Evolutionary conservation across 2,113 vertebrate species (phyloP), one percentile per base, ranked within the genome.

Genomic region (Chaetops frenatus): DNA sequence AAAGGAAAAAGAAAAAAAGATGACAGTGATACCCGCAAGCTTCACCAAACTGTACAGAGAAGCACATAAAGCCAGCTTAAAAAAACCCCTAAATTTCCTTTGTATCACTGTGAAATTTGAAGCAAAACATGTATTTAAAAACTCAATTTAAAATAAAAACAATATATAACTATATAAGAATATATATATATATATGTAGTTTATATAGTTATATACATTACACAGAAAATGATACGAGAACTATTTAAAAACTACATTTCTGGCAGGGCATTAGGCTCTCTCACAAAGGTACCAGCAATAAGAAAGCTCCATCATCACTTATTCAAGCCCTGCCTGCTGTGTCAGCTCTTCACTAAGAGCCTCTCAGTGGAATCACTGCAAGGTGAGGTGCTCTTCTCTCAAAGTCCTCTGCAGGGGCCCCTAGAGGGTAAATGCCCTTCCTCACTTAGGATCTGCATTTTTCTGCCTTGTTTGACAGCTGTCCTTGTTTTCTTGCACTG

Each of bases 41-140:
- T 87, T 71, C 57, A 71, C 36, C 66, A 35, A 72, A 60, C 44
- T 36, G 16, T 29, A 67, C 36, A 60, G 4, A 15, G 83, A 89
- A 82, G 27, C 28, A 31, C 21, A 82, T 18, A 50, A 78, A 66
- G 64, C 57, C 69, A 87, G 78, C 15, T 51, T 86, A 66, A 96
- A 95, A 92, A 69, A 73, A 40, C 14, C 0, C 51, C 29, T 71
- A 90, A 94, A 90, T 86, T n/a, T 69, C 66, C 58, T 96, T 65
- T 60, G 53, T 51, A 82, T 28, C 36, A 58, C 79, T 81, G 44
- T 81, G 86, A 86, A 76, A 81, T 95, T 91, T 62, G 73, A 80
- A 95, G 92, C 64, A 92, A 96, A 29, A 60, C 29, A 56, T 28
- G 81, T 23, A 79, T 84, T 77, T 51, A 91, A 94, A 92, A 92